phyloP scores from a whole-genome alignment of 2,888 invertebrate species.

The Heteromurus nitidus region DNA sequence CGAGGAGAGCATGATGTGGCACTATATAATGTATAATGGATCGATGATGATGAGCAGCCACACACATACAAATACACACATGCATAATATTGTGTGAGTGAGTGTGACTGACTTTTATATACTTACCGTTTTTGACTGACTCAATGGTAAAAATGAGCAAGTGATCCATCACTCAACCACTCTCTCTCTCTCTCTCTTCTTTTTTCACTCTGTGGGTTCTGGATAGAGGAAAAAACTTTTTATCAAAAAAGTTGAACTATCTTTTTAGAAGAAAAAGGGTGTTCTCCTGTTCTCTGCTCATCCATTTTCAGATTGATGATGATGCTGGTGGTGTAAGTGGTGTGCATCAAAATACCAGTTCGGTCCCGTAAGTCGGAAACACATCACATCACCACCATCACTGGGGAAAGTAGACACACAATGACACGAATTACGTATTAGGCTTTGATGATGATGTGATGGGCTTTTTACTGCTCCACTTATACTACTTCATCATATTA shows the following conservation, averaged over 20 bases:
- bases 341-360: no score
- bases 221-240: no score
- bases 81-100: conserved; percentile 3
- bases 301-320: conserved; percentile 25
- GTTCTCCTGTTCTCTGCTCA: not conserved
- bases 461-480: conserved; percentile 55
- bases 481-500: not conserved
- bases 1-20: conserved; percentile 30
- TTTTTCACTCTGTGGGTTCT: no score
- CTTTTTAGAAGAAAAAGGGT: conserved; percentile 18
- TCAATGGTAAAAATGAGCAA: conserved; percentile 16
- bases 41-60: conserved; percentile 50
- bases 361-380: not conserved
- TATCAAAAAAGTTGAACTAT: no score
- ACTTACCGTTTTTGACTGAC: not conserved
- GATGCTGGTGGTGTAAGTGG: no score
- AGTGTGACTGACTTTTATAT: conserved; percentile 13
- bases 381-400: not conserved
- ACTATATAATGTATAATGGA: conserved; percentile 68
- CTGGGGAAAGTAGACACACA: conserved; percentile 25
- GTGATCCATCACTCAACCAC: conserved; percentile 46
- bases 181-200: conserved; percentile 21
- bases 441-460: conserved; percentile 56
- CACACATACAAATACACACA: not conserved
- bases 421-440: conserved; percentile 62